Evolutionary conservation across 2,888 invertebrate genomes (phyloP).

Genomic region (Aricia artaxerxes): DNA sequence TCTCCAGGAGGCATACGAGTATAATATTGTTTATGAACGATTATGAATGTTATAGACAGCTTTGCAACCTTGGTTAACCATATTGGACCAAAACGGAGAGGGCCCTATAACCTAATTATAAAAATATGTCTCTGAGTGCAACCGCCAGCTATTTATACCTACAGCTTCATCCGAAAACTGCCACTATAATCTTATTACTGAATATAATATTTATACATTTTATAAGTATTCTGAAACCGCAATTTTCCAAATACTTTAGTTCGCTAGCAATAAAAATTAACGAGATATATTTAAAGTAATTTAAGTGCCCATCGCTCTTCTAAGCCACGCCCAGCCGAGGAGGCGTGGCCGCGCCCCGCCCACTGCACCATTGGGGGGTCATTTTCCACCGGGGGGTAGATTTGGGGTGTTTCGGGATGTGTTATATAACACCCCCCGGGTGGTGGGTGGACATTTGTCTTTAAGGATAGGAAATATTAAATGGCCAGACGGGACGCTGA

Average conservation of each 20-base stretch:
- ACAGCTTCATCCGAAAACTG: too few relatives aligned
- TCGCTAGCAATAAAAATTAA: slow-evolving; percentile 15
- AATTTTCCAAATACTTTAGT: slow-evolving; percentile 5
- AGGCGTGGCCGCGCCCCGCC: slow-evolving; percentile 39
- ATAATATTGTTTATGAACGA: too few relatives aligned
- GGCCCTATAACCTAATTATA: too few relatives aligned
- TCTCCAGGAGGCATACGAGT: too few relatives aligned
- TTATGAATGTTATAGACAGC: too few relatives aligned
- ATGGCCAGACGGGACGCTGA: slow-evolving; percentile 48
- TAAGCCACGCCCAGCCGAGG: slow-evolving; percentile 40
- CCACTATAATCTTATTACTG: too few relatives aligned
- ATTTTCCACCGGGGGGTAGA: slow-evolving; percentile 8
- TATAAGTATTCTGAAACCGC: not conserved
- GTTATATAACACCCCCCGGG: slow-evolving; percentile 60
- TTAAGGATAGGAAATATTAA: slow-evolving; percentile 65
- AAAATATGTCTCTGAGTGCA: too few relatives aligned
- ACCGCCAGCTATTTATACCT: too few relatives aligned
- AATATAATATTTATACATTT: too few relatives aligned
- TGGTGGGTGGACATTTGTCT: slow-evolving; percentile 66
- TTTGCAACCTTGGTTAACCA: too few relatives aligned
- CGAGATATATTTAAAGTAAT: slow-evolving; percentile 36
- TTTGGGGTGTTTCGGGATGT: slow-evolving; percentile 34
- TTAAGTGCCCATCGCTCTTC: slow-evolving; percentile 38
- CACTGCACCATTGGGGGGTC: slow-evolving; percentile 29
- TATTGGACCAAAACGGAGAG: too few relatives aligned